Evolutionary conservation across 2,888 invertebrate genomes (phyloP).

Genomic region (Limnephilus marmoratus): DNA sequence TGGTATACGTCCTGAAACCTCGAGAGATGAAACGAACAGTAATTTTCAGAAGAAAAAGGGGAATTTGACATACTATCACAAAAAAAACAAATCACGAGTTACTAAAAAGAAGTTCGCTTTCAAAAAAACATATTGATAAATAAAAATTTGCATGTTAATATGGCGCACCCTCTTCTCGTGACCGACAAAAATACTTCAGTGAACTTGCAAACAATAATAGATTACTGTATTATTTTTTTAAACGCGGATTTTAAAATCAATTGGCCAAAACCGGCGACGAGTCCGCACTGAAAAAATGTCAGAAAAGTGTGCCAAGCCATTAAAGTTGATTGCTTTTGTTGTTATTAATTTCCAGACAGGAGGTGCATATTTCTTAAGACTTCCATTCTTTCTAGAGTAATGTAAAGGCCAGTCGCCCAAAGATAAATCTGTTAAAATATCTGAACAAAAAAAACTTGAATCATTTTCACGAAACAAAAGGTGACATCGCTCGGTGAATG

Average conservation of each 20-base stretch:
- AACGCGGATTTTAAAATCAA: background rate
- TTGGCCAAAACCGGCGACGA: slow-evolving; percentile 25
- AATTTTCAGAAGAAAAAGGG: no score
- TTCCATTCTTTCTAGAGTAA: background rate
- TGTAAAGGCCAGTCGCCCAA: background rate
- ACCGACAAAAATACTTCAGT: background rate
- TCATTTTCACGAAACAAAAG: background rate
- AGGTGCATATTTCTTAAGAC: slow-evolving; percentile 1
- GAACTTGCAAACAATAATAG: background rate
- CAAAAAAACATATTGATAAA: no score
- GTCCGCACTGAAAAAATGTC: background rate
- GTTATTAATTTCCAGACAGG: background rate
- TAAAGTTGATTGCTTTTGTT: slow-evolving; percentile 23
- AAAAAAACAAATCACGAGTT: no score
- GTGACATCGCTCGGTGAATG: background rate
- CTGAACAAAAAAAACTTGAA: background rate
- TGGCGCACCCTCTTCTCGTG: background rate
- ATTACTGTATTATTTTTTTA: background rate
- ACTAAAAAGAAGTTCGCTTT: no score
- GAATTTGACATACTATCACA: no score
- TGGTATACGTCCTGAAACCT: no score
- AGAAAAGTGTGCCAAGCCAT: slow-evolving; percentile 3
- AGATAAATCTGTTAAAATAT: background rate
- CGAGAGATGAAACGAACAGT: no score
- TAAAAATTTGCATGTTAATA: background rate